These are phyloP conservation scores for Parnassius mnemosyne DNA, from an alignment of 2,888 invertebrate species.

Conservation along the genomic window DNA sequence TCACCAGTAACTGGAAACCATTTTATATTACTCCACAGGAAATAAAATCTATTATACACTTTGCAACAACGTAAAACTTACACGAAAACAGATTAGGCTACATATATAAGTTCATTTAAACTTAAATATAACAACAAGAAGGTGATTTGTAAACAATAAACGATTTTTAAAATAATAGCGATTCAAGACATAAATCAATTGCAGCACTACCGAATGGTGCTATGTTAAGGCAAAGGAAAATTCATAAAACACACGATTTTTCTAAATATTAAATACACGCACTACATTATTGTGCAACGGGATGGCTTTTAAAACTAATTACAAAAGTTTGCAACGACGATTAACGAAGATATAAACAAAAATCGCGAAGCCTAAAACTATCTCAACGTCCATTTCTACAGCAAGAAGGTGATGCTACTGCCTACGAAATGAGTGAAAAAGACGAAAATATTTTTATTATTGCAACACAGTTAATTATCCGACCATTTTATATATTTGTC, in stretches of 20 bases:
- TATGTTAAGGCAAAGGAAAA: constrained; percentile 50
- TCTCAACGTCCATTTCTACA: constrained; percentile 74
- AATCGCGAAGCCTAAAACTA: constrained; percentile 62
- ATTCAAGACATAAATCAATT: constrained; percentile 47
- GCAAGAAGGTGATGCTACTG: constrained; percentile 74
- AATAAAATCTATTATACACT: constrained; percentile 35
- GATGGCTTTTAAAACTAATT: constrained; percentile 68
- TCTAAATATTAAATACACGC: constrained; percentile 56
- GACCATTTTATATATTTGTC: constrained; percentile 30
- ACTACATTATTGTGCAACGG: constrained; percentile 64
- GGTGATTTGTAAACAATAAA: constrained; percentile 44
- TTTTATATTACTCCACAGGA: constrained; percentile 42
- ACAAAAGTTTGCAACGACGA: constrained; percentile 75
- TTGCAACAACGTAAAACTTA: constrained; percentile 45
- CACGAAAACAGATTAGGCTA: constrained; percentile 48
- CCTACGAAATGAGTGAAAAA: constrained; percentile 66
- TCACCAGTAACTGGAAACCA: constrained; percentile 44
- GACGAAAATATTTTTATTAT: constrained; percentile 63
- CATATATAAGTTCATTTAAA: constrained; percentile 44
- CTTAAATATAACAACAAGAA: constrained; percentile 45
- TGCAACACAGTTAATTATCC: constrained; percentile 57
- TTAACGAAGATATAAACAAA: constrained; percentile 78
- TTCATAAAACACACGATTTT: constrained; percentile 57
- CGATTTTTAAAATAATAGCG: constrained; percentile 42
- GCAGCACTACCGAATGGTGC: constrained; percentile 44